phyloP scores from a whole-genome alignment of 2,113 vertebrate genomes.

The Tonatia bakeri region DNA sequence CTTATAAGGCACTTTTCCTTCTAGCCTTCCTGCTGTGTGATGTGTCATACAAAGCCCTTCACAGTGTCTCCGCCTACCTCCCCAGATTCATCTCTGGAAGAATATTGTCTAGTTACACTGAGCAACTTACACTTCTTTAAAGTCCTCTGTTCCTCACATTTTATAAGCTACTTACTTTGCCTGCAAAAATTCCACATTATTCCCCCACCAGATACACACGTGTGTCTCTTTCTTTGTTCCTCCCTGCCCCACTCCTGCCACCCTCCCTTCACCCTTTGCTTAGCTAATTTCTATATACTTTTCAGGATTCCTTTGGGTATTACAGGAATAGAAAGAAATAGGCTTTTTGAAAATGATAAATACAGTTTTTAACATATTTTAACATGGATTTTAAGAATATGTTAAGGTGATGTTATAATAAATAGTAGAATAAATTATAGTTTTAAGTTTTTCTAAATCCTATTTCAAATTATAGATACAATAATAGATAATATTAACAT shows the following conservation, averaged over 20 bases:
- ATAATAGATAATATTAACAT: neutral
- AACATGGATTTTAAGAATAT: slow-evolving; percentile 29
- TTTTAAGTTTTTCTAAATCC: neutral
- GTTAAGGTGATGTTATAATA: neutral
- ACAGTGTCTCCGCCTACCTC: neutral
- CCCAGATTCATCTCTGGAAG: neutral
- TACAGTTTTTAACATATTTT: neutral
- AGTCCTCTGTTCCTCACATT: neutral
- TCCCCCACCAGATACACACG: neutral
- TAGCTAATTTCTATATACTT: neutral
- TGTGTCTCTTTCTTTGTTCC: neutral
- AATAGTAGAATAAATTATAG: neutral
- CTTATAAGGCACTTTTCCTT: neutral
- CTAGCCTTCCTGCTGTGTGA: neutral
- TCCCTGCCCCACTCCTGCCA: neutral
- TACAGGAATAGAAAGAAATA: neutral
- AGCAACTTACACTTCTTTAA: neutral
- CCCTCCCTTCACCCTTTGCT: neutral
- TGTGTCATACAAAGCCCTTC: neutral
- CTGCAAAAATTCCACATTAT: neutral
- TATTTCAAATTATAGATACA: neutral
- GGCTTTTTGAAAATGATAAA: neutral
- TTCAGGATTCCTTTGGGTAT: neutral
- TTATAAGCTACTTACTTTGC: neutral
- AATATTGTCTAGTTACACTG: neutral